Conservation (phyloP, 1,140 invertebrate genomes). For the Calephelis virginiensis region DNA sequence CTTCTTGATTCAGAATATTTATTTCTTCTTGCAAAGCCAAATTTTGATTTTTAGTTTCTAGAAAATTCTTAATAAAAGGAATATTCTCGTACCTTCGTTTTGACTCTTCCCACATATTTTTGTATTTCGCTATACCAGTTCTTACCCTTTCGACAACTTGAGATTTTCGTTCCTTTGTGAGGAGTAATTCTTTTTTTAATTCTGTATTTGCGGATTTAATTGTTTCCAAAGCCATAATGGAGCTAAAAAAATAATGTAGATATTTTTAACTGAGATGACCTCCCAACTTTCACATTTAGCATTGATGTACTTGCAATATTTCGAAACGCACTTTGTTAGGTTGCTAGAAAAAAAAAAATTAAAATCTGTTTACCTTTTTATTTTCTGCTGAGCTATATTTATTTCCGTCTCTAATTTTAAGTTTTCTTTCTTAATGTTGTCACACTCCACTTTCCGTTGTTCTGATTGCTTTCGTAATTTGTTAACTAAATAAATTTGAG, state of each 20-base stretch:
- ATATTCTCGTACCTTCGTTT: constrained; percentile 58
- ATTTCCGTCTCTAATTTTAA: constrained; percentile 54
- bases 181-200: constrained; percentile 52
- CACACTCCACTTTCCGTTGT: constrained; percentile 45
- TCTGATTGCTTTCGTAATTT: constrained; percentile 50
- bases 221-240: constrained; percentile 41
- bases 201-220: constrained; percentile 54
- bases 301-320: too few relatives aligned
- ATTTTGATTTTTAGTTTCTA: constrained; percentile 35
- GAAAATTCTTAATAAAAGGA: constrained; percentile 45
- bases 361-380: constrained; percentile 43
- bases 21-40: constrained; percentile 38
- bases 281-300: too few relatives aligned
- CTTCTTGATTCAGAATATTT: constrained; percentile 35
- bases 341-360: neutral
- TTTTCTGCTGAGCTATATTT: constrained; percentile 51
- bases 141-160: constrained; percentile 41
- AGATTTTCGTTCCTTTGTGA: constrained; percentile 43
- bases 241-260: constrained; percentile 36
- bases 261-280: too few relatives aligned
- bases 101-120: constrained; percentile 48
- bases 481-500: constrained; percentile 45
- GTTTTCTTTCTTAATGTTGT: constrained; percentile 51
- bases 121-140: constrained; percentile 51
- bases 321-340: too few relatives aligned